Evolutionary conservation across 92 coral and sea anemone genomes (phyloP).

Genomic region (Nematostella vectensis): DNA sequence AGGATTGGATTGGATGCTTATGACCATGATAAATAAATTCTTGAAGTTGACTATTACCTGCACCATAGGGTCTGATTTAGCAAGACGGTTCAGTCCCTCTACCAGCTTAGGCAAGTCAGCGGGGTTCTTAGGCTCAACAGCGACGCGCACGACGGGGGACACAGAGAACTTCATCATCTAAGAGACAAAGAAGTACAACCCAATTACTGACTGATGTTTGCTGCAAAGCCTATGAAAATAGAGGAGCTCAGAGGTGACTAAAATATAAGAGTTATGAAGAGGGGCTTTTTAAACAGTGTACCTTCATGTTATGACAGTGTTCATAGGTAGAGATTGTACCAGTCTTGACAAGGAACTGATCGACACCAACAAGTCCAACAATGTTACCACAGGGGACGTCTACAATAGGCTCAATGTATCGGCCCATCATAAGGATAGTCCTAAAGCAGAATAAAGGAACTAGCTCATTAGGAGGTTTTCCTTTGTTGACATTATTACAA

Average conservation of each 20-base stretch:
- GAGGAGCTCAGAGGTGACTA: no score
- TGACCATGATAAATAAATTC: no score
- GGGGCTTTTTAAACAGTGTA: no score
- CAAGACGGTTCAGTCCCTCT: conserved; percentile 88
- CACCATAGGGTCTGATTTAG: conserved; percentile 98
- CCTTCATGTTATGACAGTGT: conserved; percentile 91
- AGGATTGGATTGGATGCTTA: no score
- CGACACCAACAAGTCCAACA: conserved; percentile 95
- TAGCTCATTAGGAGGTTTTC: background rate
- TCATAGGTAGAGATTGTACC: conserved; percentile 92
- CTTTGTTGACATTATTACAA: background rate
- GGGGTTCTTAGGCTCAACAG: conserved; percentile 89
- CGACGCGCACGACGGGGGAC: conserved; percentile 97
- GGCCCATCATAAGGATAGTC: conserved; percentile 98
- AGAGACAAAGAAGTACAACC: background rate
- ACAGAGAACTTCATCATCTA: conserved; percentile 97
- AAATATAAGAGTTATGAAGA: no score
- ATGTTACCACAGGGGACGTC: conserved; percentile 98
- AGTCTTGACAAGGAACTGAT: conserved; percentile 91
- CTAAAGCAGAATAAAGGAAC: no score
- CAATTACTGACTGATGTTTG: background rate
- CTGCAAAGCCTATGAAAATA: background rate
- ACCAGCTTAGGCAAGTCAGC: conserved; percentile 91
- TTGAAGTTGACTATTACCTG: conserved; percentile 31
- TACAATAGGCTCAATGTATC: conserved; percentile 88